Evolutionary conservation across 2,888 invertebrate genomes (phyloP), one percentile per base, ranked within the genome.

Genomic region (Limnephilus rhombicus): DNA sequence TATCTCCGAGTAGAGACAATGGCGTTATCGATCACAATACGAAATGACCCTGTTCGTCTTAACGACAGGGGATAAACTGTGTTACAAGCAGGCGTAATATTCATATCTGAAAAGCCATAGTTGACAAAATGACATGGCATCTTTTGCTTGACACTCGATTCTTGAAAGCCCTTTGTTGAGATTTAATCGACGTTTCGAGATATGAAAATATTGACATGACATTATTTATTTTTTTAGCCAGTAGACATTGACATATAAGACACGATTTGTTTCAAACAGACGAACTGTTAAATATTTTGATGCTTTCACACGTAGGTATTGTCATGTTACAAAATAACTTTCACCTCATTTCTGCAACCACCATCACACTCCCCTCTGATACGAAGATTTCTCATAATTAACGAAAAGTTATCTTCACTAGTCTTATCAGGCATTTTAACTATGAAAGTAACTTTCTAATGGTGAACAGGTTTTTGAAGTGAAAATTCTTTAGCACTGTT

Each of bases 41-140:
- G 86, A 45, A 86, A 68, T 68, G 68, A 45, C 86, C 18, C 86
- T 45, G 45, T 86, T 86, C 86, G n/a, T 86, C 86, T 45, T 45
- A 86, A 86, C 29, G 86, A 86, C 86, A 45, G 9, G n/a, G 29
- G 37, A 24, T 34, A 37, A 83, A 83, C 83, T 41, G 34, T 37
- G 34, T 83, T 68, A 68, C 68, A 68, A 24, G 68, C 7, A 68
- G 68, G 68, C 68, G 68, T 68, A 68, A 68, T 68, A 68, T 68
- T 68, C 68, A 68, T 68, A 68, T 68, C 24, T 68, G 68, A 68
- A 68, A 68, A n/a, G 68, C 24, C 68, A 68, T 68, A 68, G 68
- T 68, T 68, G 24, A 24, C 68, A 68, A 68, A 68, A 68, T 68
- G 68, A 68, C 68, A n/a, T n/a, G 68, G 68, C 68, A 68, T 68